Evolutionary conservation across 2,888 invertebrate genomes (phyloP).

Genomic region (Eustalomyia histrio): DNA sequence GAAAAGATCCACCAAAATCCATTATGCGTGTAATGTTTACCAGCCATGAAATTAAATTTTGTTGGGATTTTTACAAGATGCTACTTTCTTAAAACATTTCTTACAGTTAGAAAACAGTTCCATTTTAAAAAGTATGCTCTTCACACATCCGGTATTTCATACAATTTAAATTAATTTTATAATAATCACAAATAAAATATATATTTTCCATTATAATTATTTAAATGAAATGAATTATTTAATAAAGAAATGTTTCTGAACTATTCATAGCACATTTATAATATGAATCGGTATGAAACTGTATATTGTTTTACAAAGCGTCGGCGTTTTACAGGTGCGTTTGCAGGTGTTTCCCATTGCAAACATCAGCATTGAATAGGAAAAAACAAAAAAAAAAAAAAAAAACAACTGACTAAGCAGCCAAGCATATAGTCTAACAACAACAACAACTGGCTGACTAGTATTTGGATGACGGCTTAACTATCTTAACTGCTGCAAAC

Average conservation of each 20-base stretch:
- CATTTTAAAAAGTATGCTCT: not conserved
- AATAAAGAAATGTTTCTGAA: conserved; percentile 12
- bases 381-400: conserved; percentile 10
- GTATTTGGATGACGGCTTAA: not conserved
- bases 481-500: conserved; percentile 10
- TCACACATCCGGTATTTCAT: not conserved
- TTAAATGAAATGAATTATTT: conserved; percentile 7
- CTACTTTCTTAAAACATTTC: too few relatives aligned
- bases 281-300: conserved; percentile 25
- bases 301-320: conserved; percentile 58
- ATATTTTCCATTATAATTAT: conserved; percentile 5
- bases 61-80: too few relatives aligned
- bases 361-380: conserved; percentile 49
- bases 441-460: not conserved
- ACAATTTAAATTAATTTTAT: not conserved
- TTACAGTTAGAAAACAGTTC: too few relatives aligned
- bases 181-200: not conserved
- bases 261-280: conserved; percentile 12
- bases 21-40: too few relatives aligned
- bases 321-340: conserved; percentile 68
- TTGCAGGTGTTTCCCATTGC: conserved; percentile 67
- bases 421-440: conserved; percentile 19
- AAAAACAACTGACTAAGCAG: conserved; percentile 17
- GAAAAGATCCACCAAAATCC: too few relatives aligned
- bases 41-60: too few relatives aligned